Conservation (phyloP, 2,888 invertebrate species). For the Ophraella communa region DNA sequence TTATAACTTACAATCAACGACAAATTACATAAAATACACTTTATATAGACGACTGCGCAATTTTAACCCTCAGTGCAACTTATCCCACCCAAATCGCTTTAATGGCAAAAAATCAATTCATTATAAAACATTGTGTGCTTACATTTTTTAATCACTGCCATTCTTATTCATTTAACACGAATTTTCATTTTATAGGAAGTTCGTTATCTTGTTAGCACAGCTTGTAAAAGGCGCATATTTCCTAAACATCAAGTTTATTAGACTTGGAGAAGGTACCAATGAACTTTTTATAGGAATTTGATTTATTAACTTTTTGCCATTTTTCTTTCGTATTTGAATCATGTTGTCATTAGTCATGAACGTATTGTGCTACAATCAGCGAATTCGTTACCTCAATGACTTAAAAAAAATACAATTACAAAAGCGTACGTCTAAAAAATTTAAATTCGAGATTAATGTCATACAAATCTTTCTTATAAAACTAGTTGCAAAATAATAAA, state of each 20-base stretch:
- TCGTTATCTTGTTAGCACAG: background rate
- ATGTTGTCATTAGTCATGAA: too few species aligned
- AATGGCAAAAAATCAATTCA: background rate
- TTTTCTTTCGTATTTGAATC: background rate
- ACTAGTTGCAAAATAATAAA: background rate
- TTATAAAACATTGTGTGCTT: background rate
- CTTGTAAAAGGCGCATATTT: background rate
- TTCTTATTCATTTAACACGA: too few species aligned
- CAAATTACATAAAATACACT: background rate
- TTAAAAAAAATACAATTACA: background rate
- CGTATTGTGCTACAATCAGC: too few species aligned
- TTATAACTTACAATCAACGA: background rate
- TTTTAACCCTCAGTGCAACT: background rate
- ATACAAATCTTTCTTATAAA: background rate
- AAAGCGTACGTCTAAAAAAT: background rate
- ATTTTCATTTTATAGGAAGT: too few species aligned
- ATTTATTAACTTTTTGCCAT: background rate
- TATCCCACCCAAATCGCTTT: background rate
- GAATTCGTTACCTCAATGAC: too few species aligned
- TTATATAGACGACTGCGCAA: background rate
- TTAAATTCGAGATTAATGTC: background rate
- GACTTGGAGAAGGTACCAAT: too few species aligned
- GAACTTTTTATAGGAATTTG: background rate
- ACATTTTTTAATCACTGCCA: too few species aligned
- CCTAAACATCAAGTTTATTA: too few species aligned